Conservation (phyloP, 1,140 invertebrate species). For the Atta cephalotes region DNA sequence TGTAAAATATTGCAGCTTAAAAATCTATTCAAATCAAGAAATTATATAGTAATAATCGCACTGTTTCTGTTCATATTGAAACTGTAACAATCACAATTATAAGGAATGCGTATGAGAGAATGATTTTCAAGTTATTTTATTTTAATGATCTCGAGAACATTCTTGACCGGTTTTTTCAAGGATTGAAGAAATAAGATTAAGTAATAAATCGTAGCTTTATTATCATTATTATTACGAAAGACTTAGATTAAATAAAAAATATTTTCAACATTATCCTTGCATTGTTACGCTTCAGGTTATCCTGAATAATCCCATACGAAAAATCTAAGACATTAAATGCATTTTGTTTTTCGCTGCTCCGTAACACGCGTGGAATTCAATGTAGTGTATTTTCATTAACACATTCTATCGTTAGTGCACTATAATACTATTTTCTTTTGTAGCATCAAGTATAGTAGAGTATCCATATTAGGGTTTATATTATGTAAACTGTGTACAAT, state of each 20-base stretch:
- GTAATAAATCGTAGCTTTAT: constrained; percentile 69
- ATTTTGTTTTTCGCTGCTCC: constrained; percentile 9
- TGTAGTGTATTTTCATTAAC: constrained; percentile 1
- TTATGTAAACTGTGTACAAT: constrained; percentile 69
- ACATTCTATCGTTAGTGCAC: constrained; percentile 59
- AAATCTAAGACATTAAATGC: constrained; percentile 36
- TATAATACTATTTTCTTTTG: constrained; percentile 64
- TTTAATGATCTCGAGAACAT: background rate
- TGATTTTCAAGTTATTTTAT: constrained; percentile 23
- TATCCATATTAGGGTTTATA: constrained; percentile 63
- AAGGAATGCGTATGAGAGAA: background rate
- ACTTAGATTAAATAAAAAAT: constrained; percentile 73
- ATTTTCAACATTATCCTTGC: constrained; percentile 54
- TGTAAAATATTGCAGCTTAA: background rate
- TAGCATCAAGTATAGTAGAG: constrained; percentile 56
- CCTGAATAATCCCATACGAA: constrained; percentile 43
- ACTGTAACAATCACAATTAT: background rate
- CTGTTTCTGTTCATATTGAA: background rate
- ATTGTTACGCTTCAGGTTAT: constrained; percentile 59
- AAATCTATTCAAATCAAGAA: background rate
- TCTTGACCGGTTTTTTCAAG: constrained; percentile 8
- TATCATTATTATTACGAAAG: constrained; percentile 64
- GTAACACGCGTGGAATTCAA: constrained; percentile 31
- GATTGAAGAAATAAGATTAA: constrained; percentile 25
- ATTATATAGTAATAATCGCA: background rate